Percentiles rank a stretch among this genome's conserved stretches.
Evolutionary conservation across 2,113 vertebrate species (phyloP).

Genomic region (Bostrychus sinensis): DNA sequence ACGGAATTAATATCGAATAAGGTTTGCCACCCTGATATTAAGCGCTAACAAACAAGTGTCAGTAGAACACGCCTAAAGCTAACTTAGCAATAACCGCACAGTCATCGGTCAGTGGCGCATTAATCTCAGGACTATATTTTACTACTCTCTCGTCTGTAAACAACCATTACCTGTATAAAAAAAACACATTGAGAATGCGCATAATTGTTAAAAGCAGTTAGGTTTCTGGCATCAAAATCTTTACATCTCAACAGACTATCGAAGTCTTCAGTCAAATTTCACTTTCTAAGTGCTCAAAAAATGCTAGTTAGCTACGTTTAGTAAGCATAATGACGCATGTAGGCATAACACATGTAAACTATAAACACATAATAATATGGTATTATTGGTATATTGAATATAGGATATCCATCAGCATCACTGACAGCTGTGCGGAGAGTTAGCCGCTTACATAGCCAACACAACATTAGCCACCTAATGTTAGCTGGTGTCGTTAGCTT

Average conservation of each 20-base stretch:
- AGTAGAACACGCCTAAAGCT: not conserved
- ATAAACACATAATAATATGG: no score
- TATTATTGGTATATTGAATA: no score
- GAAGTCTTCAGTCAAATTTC: no score
- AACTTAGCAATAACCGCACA: constrained; percentile 20
- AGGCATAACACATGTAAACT: no score
- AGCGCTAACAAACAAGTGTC: not conserved
- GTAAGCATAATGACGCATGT: not conserved
- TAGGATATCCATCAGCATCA: no score
- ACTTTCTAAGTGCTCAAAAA: not conserved
- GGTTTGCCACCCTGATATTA: not conserved
- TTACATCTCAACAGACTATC: no score
- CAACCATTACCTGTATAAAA: constrained; percentile 19
- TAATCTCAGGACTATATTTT: not conserved
- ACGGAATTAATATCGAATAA: fast-evolving
- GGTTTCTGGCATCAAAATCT: no score
- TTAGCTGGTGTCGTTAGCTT: constrained; percentile 8
- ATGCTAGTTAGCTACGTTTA: constrained; percentile 1
- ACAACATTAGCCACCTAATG: constrained; percentile 41
- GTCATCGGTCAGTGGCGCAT: constrained; percentile 50
- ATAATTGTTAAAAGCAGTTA: no score
- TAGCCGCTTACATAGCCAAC: constrained; percentile 37
- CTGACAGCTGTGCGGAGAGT: constrained; percentile 46
- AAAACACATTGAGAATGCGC: no score
- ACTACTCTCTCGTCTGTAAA: constrained; percentile 18